A percentile compares a stretch with the other conserved stretches of the same genome.
phyloP scores from a whole-genome alignment of 2,888 invertebrate species.

The Eristalis tenax region DNA sequence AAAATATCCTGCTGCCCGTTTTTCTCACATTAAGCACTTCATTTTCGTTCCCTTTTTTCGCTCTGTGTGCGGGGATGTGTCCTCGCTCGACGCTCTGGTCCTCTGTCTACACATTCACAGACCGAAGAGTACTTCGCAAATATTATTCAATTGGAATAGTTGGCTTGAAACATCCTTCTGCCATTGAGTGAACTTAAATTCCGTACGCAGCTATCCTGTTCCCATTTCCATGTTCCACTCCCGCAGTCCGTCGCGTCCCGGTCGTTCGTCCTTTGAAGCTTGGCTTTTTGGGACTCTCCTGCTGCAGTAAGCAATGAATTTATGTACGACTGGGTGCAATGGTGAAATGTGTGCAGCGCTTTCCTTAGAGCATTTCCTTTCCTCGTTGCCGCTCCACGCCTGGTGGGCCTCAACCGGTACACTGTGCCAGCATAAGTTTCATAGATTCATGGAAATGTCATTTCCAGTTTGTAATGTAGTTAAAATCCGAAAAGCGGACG shows the following conservation, averaged over 20 bases:
- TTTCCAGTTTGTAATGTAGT: slow-evolving; percentile 49
- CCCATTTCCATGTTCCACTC: slow-evolving; percentile 16
- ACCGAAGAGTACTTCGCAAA: slow-evolving; percentile 58
- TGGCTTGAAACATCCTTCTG: slow-evolving; percentile 63
- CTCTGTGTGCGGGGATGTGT: not conserved
- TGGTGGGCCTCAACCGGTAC: slow-evolving; percentile 17
- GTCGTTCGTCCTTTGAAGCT: not conserved
- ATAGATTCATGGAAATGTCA: slow-evolving; percentile 61
- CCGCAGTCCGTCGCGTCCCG: not conserved
- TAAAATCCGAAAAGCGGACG: slow-evolving; percentile 32
- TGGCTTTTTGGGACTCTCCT: not conserved
- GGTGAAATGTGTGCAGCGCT: slow-evolving; percentile 6
- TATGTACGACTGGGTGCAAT: not conserved
- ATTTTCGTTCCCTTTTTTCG: not conserved
- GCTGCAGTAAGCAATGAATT: slow-evolving; percentile 20
- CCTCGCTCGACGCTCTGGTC: not conserved
- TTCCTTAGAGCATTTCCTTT: slow-evolving; percentile 46
- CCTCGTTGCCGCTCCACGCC: not conserved
- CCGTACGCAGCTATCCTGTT: slow-evolving; percentile 57
- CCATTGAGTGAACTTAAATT: slow-evolving; percentile 59
- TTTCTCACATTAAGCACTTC: slow-evolving; percentile 57
- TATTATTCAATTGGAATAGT: slow-evolving; percentile 67
- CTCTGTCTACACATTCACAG: slow-evolving; percentile 30
- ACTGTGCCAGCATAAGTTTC: slow-evolving; percentile 57
- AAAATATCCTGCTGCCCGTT: slow-evolving; percentile 50